Evolutionary conservation across 37 sponge, comb jelly and placozoan species (phyloP), one percentile per base, ranked within the genome.

Genomic region (Aphrocallistes beatrix): DNA sequence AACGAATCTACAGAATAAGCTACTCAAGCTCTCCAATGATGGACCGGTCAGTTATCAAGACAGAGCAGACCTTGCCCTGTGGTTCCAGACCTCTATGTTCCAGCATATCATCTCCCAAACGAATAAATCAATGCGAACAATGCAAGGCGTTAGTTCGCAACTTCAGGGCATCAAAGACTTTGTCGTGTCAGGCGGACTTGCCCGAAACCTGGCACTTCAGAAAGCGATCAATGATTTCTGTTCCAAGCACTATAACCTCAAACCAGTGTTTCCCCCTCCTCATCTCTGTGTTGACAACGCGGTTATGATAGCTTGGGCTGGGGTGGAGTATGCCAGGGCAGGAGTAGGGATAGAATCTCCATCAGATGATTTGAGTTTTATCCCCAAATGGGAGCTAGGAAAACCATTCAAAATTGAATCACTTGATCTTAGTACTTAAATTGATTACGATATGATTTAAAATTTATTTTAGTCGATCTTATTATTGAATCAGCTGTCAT

Each of bases 261-360:
- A 16, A 1, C 39, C 90, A 21, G 83, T 39, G 45, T 83, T 37
- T 51, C 95, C 95, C 0, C 88, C 91, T 23, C 91, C 88, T 48
- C 47, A 83, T 0, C 82, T 92, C 37, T 94, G 95, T 81, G 89
- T 91, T 0, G 93, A 94, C 82, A 94, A 94, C 81, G 95, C 91
- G 49, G 87, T 92, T n/a, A 94, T 94, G 95, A 91, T 94, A 25
- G 95, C 95, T 0, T 94, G 95, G 95, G 85, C 37, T 81, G 87
- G n/a, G 1, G 32, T 30, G 34, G 75, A 60, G 75, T 3, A 3
- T 30, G 75, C 21, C 3, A 60, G 34, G 25, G 75, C 75, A 19
- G 75, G 75, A 30, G 34, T 60, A 3, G 17, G 17, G 6, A 13
- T 13, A 13, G 75, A 60, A 13, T 60, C 75, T 13, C 75, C 75